Conservation (phyloP, 2,888 invertebrate genomes). For the Aleiodes leptofemur region DNA sequence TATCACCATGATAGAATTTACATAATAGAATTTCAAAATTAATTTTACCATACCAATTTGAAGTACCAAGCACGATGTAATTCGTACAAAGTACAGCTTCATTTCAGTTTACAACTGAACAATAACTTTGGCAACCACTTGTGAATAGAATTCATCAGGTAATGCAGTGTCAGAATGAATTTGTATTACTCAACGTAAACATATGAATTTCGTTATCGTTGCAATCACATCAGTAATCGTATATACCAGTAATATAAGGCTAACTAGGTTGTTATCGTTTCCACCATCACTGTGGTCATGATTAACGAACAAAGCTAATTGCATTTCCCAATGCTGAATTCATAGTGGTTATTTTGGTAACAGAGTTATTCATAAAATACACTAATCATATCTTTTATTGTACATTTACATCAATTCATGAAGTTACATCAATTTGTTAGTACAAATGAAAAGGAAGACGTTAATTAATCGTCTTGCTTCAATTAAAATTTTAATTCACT, state of each 20-base stretch:
- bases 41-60: background rate
- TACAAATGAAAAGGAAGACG: too few species aligned
- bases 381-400: too few species aligned
- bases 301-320: conserved; percentile 54
- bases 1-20: conserved; percentile 36
- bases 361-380: background rate
- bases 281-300: conserved; percentile 41
- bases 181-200: conserved; percentile 19
- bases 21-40: conserved; percentile 26
- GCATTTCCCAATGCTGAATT: conserved; percentile 43
- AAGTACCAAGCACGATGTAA: too few species aligned
- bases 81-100: background rate
- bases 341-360: conserved; percentile 23
- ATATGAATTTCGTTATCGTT: conserved; percentile 38
- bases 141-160: conserved; percentile 29
- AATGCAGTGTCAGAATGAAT: conserved; percentile 24
- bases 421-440: too few species aligned
- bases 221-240: conserved; percentile 34
- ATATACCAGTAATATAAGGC: conserved; percentile 44
- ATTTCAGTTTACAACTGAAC: background rate
- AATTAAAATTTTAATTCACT: too few species aligned
- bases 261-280: conserved; percentile 53
- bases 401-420: too few species aligned
- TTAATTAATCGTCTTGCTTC: too few species aligned
- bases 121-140: conserved; percentile 43